A percentile compares a stretch with the other conserved stretches of the same genome.
These are phyloP conservation scores for Danio kyathit DNA, from an alignment of 2,797 vertebrate genomes.

Conservation along the genomic window DNA sequence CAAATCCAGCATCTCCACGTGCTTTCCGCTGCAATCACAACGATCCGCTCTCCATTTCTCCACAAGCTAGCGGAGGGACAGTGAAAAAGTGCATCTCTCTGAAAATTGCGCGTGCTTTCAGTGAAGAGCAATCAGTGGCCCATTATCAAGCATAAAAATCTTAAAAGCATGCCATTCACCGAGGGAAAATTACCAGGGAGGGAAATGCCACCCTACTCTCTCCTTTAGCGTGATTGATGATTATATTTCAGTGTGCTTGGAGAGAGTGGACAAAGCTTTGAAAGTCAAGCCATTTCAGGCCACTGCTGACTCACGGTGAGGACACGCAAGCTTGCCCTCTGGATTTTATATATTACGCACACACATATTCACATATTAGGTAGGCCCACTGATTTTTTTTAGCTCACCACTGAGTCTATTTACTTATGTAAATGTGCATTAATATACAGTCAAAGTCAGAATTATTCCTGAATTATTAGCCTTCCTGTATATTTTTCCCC, in stretches of 20 bases:
- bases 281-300: background rate
- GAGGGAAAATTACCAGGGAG: conserved; percentile 65
- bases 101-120: conserved; percentile 64
- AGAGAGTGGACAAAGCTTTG: background rate
- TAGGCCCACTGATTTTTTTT: too few species aligned
- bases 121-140: conserved; percentile 64
- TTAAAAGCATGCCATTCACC: conserved; percentile 67
- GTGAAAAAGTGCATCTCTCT: conserved; percentile 51
- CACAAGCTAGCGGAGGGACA: conserved; percentile 12
- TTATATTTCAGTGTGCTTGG: conserved; percentile 66
- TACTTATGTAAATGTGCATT: too few species aligned
- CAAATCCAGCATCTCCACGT: conserved; percentile 20
- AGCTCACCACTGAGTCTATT: too few species aligned
- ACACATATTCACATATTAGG: too few species aligned
- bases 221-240: conserved; percentile 63
- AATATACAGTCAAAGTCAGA: too few species aligned
- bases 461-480: too few species aligned
- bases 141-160: conserved; percentile 66
- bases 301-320: background rate
- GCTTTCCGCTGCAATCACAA: conserved; percentile 46
- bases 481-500: too few species aligned
- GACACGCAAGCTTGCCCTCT: conserved; percentile 10
- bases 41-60: conserved; percentile 54
- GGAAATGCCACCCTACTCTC: conserved; percentile 60
- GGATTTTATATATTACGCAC: background rate